Evolutionary conservation across 2,888 invertebrate species (phyloP).

Genomic region (Harpalus rubripes): DNA sequence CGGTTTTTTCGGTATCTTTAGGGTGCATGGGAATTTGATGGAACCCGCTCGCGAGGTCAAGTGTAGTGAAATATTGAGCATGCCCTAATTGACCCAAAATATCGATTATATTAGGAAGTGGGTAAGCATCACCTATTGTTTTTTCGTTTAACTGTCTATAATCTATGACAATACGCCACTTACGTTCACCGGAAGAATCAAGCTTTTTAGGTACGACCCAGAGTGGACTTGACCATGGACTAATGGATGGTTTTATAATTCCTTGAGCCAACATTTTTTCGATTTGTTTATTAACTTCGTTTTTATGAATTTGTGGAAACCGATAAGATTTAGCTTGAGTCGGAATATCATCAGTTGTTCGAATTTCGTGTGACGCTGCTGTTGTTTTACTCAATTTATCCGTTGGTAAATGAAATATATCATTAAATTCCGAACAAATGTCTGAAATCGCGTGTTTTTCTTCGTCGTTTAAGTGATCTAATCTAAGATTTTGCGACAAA

Average conservation of each 20-base stretch:
- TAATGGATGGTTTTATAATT: slow-evolving; percentile 59
- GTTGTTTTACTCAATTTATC: slow-evolving; percentile 52
- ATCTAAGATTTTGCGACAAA: slow-evolving; percentile 13
- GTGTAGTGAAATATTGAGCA: slow-evolving; percentile 29
- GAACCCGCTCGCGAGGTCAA: slow-evolving; percentile 69
- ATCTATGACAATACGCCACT: too few relatives aligned
- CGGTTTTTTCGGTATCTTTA: slow-evolving; percentile 69
- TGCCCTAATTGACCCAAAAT: slow-evolving; percentile 43
- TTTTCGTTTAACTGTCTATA: slow-evolving; percentile 66
- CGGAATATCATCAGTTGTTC: slow-evolving; percentile 41
- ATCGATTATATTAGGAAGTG: slow-evolving; percentile 15
- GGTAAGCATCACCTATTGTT: slow-evolving; percentile 47
- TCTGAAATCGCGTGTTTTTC: slow-evolving; percentile 22
- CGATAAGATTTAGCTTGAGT: too few relatives aligned
- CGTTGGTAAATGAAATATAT: slow-evolving; percentile 49
- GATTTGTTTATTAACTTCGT: slow-evolving; percentile 67
- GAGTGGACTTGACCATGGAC: slow-evolving; percentile 65
- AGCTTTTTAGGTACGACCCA: slow-evolving; percentile 63
- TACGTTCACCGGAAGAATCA: slow-evolving; percentile 65
- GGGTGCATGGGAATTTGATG: slow-evolving; percentile 69
- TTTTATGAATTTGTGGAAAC: slow-evolving; percentile 69
- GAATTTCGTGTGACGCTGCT: slow-evolving; percentile 20
- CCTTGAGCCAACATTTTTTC: slow-evolving; percentile 63
- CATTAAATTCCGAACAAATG: slow-evolving; percentile 57
- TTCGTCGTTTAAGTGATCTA: slow-evolving; percentile 60